Evolutionary conservation across 1,140 invertebrate species (phyloP).

Genomic region (Saccostrea glomerata): DNA sequence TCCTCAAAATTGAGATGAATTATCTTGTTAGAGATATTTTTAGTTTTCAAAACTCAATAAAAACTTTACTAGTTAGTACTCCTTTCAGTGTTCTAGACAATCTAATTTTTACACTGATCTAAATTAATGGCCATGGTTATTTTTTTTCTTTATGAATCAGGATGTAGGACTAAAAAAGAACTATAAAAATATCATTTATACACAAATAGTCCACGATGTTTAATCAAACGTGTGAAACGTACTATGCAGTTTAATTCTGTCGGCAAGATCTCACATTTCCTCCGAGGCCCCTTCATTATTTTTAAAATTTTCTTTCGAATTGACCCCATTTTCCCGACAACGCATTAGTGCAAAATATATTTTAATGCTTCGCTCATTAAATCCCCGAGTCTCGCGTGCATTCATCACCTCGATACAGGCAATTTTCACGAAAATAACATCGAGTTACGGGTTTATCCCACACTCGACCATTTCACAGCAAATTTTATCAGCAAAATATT

Average conservation of each 20-base stretch:
- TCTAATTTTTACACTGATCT: too few species aligned
- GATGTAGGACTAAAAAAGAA: too few species aligned
- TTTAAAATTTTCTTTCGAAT: conserved; percentile 3
- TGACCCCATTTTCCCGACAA: conserved; percentile 53
- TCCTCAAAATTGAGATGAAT: too few species aligned
- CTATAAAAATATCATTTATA: neutral
- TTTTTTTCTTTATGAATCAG: too few species aligned
- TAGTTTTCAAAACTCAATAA: too few species aligned
- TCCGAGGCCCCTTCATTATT: conserved; percentile 22
- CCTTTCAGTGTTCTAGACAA: too few species aligned
- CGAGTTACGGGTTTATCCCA: conserved; percentile 49
- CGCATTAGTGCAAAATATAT: conserved; percentile 67
- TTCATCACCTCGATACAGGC: conserved; percentile 39
- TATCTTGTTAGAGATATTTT: too few species aligned
- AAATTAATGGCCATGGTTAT: too few species aligned
- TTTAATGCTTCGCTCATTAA: conserved; percentile 46
- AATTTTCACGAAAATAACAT: conserved; percentile 8
- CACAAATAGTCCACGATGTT: neutral
- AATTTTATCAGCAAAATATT: conserved; percentile 82
- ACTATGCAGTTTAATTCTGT: conserved; percentile 2
- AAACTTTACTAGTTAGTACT: too few species aligned
- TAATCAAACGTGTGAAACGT: neutral
- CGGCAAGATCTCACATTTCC: conserved; percentile 22
- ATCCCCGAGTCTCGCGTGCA: conserved; percentile 57
- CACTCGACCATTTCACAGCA: conserved; percentile 77